Evolutionary conservation across 2,113 vertebrate genomes (phyloP).

Genomic region (Willisornis vidua): DNA sequence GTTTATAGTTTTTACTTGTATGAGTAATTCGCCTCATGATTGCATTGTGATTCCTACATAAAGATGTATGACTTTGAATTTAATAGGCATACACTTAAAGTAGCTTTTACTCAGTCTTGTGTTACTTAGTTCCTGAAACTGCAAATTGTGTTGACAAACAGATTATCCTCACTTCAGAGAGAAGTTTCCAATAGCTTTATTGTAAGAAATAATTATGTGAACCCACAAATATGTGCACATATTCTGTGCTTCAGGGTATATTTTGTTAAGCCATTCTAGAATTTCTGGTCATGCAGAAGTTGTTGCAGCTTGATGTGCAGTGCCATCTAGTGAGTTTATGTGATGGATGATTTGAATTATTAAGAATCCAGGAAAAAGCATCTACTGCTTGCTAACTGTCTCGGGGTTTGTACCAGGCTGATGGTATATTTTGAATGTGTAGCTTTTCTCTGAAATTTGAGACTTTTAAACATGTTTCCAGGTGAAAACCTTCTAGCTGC

Average conservation of each 20-base stretch:
- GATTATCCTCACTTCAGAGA: not conserved
- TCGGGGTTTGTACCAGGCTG: not conserved
- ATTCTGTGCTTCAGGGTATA: not conserved
- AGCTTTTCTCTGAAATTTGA: not conserved
- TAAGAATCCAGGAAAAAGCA: not conserved
- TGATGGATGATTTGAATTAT: not conserved
- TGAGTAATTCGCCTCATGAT: constrained; percentile 9
- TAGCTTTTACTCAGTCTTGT: not conserved
- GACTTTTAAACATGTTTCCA: not conserved
- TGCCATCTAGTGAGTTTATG: constrained; percentile 60
- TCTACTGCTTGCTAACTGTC: not conserved
- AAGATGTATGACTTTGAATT: not conserved
- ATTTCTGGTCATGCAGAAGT: not conserved
- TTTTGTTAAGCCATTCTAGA: not conserved
- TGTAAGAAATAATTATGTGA: constrained; percentile 27
- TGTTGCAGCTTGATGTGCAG: not conserved
- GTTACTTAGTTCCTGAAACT: not conserved
- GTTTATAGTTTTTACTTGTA: not conserved
- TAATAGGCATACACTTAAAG: not conserved
- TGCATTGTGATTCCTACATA: not conserved
- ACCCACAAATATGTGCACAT: not conserved
- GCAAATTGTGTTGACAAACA: constrained; percentile 26
- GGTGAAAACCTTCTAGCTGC: not conserved
- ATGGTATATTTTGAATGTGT: not conserved
- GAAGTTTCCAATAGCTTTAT: constrained; percentile 6